These are phyloP conservation scores for Arion vulgaris DNA, from an alignment of 1,140 invertebrate species.

Conservation along the genomic window DNA sequence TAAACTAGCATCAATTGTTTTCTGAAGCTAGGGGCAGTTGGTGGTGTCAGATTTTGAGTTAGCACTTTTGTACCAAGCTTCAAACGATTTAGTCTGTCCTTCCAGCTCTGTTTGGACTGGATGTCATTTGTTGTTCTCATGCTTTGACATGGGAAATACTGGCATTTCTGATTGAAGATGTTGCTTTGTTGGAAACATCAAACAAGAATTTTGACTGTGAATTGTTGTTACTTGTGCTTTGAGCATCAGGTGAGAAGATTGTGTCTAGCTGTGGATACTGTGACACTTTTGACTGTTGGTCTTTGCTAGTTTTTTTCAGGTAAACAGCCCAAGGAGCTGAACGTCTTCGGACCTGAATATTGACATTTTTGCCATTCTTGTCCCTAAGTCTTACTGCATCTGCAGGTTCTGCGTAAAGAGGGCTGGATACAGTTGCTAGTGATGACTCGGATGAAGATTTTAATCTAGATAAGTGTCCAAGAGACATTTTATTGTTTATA, in stretches of 20 bases:
- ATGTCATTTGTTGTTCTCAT: slow-evolving; percentile 37
- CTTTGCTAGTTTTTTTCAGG: background rate
- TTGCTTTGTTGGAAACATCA: background rate
- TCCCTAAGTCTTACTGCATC: slow-evolving; percentile 79
- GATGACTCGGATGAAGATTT: slow-evolving; percentile 57
- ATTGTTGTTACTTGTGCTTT: background rate
- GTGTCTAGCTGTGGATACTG: slow-evolving; percentile 49
- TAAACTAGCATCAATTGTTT: background rate
- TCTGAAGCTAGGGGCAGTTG: background rate
- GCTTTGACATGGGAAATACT: slow-evolving; percentile 39
- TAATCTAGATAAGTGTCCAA: slow-evolving; percentile 40
- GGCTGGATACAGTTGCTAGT: slow-evolving; percentile 75
- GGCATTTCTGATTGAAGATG: background rate
- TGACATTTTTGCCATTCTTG: slow-evolving; percentile 29
- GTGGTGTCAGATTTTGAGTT: slow-evolving; percentile 20
- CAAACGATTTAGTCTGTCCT: slow-evolving; percentile 40
- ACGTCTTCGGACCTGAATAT: slow-evolving; percentile 33
- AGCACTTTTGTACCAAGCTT: slow-evolving; percentile 44
- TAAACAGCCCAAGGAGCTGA: slow-evolving; percentile 41
- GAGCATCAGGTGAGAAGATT: slow-evolving; percentile 50
- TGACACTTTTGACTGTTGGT: slow-evolving; percentile 22
- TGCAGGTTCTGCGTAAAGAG: slow-evolving; percentile 92
- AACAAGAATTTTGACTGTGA: slow-evolving; percentile 15
- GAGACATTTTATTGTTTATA: slow-evolving; percentile 23
- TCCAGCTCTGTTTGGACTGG: slow-evolving; percentile 38